A percentile compares a stretch with the other conserved stretches of the same genome.
Evolutionary conservation across 2,888 invertebrate genomes (phyloP).

Genomic region (Nomada lathburiana): DNA sequence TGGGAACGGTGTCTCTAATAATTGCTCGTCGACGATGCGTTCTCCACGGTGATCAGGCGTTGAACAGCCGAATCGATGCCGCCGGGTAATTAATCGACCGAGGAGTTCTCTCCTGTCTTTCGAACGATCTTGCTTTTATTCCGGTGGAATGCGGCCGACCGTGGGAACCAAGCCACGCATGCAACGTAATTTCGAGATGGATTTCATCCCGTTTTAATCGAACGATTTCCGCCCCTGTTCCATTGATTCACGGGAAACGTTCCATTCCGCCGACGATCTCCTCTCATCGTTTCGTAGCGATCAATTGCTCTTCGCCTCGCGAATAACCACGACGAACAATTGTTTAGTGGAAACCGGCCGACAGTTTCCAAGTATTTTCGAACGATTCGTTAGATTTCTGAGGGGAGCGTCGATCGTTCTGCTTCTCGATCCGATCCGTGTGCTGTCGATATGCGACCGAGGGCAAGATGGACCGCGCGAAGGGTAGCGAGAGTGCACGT

Average conservation of each 20-base stretch:
- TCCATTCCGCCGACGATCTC: constrained; percentile 33
- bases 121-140: neutral
- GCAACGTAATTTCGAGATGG: constrained; percentile 40
- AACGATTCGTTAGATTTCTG: neutral
- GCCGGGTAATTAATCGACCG: constrained; percentile 21
- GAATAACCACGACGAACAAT: neutral
- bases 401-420: neutral
- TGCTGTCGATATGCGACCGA: neutral
- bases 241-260: constrained; percentile 40
- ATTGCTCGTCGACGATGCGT: neutral
- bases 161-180: constrained; percentile 37
- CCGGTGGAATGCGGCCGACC: constrained; percentile 20
- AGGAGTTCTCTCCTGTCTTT: constrained; percentile 10
- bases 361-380: neutral
- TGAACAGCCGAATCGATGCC: constrained; percentile 14
- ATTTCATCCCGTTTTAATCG: constrained; percentile 55
- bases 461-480: neutral
- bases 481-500: constrained; percentile 6
- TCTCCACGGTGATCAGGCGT: neutral
- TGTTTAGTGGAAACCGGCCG: neutral
- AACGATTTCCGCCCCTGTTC: constrained; percentile 54
- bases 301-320: neutral
- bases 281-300: constrained; percentile 1
- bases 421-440: neutral
- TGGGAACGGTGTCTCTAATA: neutral